Conservation (phyloP, 2,113 vertebrate species). For the Tetrax tetrax region DNA sequence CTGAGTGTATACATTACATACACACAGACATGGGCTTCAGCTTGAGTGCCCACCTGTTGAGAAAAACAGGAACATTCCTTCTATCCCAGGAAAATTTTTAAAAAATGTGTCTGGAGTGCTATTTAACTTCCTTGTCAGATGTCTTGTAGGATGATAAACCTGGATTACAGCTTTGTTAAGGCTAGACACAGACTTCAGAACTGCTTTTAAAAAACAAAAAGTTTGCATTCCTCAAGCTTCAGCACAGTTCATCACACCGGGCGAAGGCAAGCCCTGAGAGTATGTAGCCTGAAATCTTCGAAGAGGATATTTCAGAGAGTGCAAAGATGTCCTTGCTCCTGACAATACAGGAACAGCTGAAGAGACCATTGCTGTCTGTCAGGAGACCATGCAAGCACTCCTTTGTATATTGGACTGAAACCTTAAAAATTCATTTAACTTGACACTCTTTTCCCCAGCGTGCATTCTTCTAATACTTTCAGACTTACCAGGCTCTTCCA, state of each 20-base stretch:
- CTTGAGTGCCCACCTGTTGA: not conserved
- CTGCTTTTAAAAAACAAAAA: not conserved
- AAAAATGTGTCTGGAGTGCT: not conserved
- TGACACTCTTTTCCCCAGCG: not conserved
- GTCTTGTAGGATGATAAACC: constrained; percentile 13
- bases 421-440: not conserved
- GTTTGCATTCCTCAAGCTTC: not conserved
- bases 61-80: not conserved
- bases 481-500: not conserved
- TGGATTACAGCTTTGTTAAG: not conserved
- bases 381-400: not conserved
- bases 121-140: constrained; percentile 13
- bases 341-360: not conserved
- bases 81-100: not conserved
- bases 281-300: not conserved
- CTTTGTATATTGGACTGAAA: not conserved
- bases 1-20: not conserved
- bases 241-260: not conserved
- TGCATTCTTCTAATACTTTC: not conserved
- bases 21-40: not conserved
- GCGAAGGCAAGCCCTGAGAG: not conserved
- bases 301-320: not conserved
- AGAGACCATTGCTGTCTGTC: not conserved
- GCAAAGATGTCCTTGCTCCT: not conserved
- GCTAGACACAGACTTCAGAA: not conserved